Evolutionary conservation across 2,113 vertebrate genomes (phyloP).

Genomic region (Pachyramphus minor): DNA sequence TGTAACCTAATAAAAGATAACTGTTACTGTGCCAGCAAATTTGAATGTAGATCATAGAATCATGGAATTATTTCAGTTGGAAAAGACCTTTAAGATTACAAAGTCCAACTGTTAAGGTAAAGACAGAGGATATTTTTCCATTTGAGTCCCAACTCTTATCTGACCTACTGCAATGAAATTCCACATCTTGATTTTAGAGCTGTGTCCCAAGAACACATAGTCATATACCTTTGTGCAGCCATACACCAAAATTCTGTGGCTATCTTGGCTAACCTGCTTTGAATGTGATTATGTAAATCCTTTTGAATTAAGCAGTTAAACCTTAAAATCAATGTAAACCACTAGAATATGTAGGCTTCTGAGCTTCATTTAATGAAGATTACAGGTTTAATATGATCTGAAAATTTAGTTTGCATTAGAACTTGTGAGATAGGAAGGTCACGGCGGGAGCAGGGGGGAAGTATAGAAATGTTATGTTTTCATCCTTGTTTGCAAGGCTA

Average conservation of each 20-base stretch:
- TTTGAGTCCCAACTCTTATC: background rate
- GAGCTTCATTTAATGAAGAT: background rate
- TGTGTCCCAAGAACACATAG: background rate
- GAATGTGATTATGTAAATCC: background rate
- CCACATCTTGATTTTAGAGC: background rate
- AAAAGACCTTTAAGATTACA: background rate
- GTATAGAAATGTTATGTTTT: background rate
- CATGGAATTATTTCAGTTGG: background rate
- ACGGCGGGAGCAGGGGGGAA: background rate
- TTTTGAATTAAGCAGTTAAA: background rate
- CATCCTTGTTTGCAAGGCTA: background rate
- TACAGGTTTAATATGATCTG: background rate
- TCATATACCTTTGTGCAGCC: background rate
- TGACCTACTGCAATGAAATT: background rate
- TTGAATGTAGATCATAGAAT: background rate
- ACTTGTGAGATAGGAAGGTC: background rate
- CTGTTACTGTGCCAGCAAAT: background rate
- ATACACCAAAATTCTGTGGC: background rate
- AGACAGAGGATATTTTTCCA: background rate
- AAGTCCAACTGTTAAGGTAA: background rate
- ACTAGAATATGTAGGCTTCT: background rate
- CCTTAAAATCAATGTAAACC: background rate
- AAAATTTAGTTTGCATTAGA: background rate
- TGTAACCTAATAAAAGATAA: background rate
- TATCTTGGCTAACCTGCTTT: background rate